Evolutionary conservation across 2,113 vertebrate species (phyloP).

Genomic region (Oryzias javanicus): DNA sequence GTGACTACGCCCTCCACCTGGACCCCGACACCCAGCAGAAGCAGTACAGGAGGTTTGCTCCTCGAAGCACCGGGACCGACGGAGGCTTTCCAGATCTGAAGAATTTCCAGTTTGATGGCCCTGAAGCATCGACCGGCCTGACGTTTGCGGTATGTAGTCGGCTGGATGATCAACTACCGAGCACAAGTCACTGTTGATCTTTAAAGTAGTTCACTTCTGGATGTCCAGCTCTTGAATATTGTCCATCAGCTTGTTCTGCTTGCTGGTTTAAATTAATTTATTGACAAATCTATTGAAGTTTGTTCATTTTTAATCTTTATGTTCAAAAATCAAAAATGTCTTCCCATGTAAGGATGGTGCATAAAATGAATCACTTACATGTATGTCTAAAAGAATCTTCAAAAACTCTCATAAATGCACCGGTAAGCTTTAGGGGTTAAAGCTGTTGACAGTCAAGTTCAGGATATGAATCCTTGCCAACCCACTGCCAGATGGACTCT

Average conservation of each 20-base stretch:
- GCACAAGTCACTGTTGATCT: neutral
- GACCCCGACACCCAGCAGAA: slow-evolving; percentile 74
- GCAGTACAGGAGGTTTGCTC: slow-evolving; percentile 78
- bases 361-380: too few relatives aligned
- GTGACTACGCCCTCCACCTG: slow-evolving; percentile 76
- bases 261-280: too few relatives aligned
- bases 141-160: slow-evolving; percentile 80
- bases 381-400: too few relatives aligned
- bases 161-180: neutral
- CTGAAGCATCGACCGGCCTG: slow-evolving; percentile 74
- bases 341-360: too few relatives aligned
- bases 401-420: too few relatives aligned
- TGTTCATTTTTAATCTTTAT: too few relatives aligned
- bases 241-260: too few relatives aligned
- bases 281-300: too few relatives aligned
- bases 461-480: neutral
- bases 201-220: neutral
- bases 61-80: slow-evolving; percentile 53
- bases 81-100: slow-evolving; percentile 73
- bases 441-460: neutral
- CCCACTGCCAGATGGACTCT: too few relatives aligned
- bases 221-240: neutral
- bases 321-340: too few relatives aligned
- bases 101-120: slow-evolving; percentile 78
- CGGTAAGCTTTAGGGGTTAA: neutral